Percentiles rank a stretch among this genome's conserved stretches.
These are phyloP conservation scores for Catostylus mosaicus DNA, from an alignment of 30 jellyfish, hydroid and myxozoan genomes.

Conservation along the genomic window DNA sequence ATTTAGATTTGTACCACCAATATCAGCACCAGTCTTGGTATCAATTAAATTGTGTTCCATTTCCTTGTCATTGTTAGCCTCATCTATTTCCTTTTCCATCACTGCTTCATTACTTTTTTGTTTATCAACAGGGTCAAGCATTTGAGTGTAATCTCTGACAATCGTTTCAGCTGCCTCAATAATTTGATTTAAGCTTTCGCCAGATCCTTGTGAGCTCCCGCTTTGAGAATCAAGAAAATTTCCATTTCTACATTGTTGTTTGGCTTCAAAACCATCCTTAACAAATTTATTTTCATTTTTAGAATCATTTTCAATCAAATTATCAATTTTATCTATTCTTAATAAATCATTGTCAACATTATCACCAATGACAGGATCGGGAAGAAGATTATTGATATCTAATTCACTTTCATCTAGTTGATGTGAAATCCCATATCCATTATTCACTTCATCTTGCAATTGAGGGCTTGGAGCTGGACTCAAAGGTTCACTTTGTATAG, in stretches of 20 bases:
- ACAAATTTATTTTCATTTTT: not conserved
- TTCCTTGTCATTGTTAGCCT: not conserved
- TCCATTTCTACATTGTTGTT: too few species aligned
- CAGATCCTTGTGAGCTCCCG: constrained; percentile 31
- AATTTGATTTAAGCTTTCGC: constrained; percentile 34
- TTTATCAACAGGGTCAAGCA: not conserved
- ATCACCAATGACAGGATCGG: constrained; percentile 43
- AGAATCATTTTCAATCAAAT: not conserved
- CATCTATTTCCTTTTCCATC: not conserved
- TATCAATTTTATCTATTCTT: not conserved
- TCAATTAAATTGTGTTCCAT: not conserved
- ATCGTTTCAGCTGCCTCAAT: constrained; percentile 49
- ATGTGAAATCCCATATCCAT: not conserved
- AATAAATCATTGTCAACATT: not conserved
- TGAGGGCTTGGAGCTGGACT: not conserved
- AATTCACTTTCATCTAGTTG: not conserved
- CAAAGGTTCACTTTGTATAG: constrained; percentile 31
- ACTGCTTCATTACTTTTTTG: not conserved
- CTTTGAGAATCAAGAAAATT: not conserved
- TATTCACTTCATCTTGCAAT: not conserved
- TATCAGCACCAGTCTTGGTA: not conserved
- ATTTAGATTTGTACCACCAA: not conserved
- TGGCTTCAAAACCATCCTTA: not conserved
- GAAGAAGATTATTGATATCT: constrained; percentile 28
- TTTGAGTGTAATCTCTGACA: constrained; percentile 14